Evolutionary conservation across 2,113 vertebrate genomes (phyloP).

Genomic region (Ceyx margarethae): DNA sequence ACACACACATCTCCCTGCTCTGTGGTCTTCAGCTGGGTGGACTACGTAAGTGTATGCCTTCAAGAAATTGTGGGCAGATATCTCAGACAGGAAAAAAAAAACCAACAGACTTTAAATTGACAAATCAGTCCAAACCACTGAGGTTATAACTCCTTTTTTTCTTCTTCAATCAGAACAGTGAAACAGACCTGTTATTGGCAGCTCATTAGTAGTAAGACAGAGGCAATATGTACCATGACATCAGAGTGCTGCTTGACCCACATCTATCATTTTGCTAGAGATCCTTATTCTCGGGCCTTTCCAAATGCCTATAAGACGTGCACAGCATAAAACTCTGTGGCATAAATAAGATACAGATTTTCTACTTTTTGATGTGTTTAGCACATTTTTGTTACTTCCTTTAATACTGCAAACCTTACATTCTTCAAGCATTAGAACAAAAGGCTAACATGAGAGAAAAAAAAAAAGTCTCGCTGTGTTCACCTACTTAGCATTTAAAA

Average conservation of each 20-base stretch:
- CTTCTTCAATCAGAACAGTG: slow-evolving; percentile 69
- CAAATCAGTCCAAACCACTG: slow-evolving; percentile 76
- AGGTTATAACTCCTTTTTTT: slow-evolving; percentile 72
- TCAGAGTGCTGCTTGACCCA: slow-evolving; percentile 72
- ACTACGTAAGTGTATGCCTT: slow-evolving; percentile 1
- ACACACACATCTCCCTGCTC: not conserved
- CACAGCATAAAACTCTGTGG: slow-evolving; percentile 23
- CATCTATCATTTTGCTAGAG: slow-evolving; percentile 71
- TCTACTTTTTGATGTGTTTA: slow-evolving; percentile 80
- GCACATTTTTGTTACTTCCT: slow-evolving; percentile 82
- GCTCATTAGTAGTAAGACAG: slow-evolving; percentile 74
- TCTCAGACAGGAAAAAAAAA: slow-evolving; percentile 18
- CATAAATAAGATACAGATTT: slow-evolving; percentile 78
- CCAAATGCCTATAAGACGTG: slow-evolving; percentile 54
- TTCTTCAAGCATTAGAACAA: slow-evolving; percentile 74
- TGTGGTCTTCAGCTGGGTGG: not conserved
- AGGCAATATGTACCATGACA: slow-evolving; percentile 72
- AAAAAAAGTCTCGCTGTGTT: slow-evolving; percentile 44
- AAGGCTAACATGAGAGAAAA: slow-evolving; percentile 61
- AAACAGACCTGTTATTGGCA: slow-evolving; percentile 78
- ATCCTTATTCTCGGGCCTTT: slow-evolving; percentile 33
- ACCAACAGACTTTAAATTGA: slow-evolving; percentile 59
- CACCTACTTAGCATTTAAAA: slow-evolving; percentile 77
- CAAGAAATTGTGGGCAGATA: slow-evolving; percentile 64
- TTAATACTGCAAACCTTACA: slow-evolving; percentile 68